Evolutionary conservation across 2,888 invertebrate genomes (phyloP), one percentile per base, ranked within the genome.

Genomic region (Caenorhabditis drosophilae): DNA sequence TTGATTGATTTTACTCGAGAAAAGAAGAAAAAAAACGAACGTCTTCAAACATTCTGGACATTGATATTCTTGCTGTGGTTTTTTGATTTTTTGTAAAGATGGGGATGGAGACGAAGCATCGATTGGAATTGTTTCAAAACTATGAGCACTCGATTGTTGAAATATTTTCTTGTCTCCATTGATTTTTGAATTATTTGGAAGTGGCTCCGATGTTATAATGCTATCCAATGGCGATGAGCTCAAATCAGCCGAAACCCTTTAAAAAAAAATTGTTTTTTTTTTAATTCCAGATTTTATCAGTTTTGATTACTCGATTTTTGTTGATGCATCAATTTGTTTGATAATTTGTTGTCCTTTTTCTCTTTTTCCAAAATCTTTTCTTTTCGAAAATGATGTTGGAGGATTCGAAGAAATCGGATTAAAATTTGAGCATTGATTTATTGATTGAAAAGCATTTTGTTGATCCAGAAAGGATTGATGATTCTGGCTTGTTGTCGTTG

Each of bases 41-140:
- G 44, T 64, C 23, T 69, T 73, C 18, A 62, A 38, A 53, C 73
- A 73, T 50, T 73, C 73, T 9, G 73, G 73, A 50, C 73, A 73
- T 18, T 67, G 54, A 54, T 67, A 73, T 22, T 68, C 60, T 11
- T 50, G 49, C 20, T 56, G 23, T 48, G 18, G 12, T 26, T 35
- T 36, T 20, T 50, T 45, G 27, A 31, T n/a, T 12, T 49, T 53
- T 22, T 36, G 40, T 20, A 27, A 41, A 12, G 50, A 15, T 23
- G 12, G 50, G 3, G 11, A 2, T 20, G 22, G 15, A 27, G 46
- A 22, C 15, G 23, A 12, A 6, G 31, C 25, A 16, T 45, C 38
- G n/a, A 48, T 48, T 1, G 48, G 15, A 22, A 25, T 36, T 11
- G 38, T 22, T 12, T 35, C 36, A 27, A 38, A 48, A 9, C 36